phyloP scores from a whole-genome alignment of 2,797 vertebrate species.

The Gorsachius magnificus region DNA sequence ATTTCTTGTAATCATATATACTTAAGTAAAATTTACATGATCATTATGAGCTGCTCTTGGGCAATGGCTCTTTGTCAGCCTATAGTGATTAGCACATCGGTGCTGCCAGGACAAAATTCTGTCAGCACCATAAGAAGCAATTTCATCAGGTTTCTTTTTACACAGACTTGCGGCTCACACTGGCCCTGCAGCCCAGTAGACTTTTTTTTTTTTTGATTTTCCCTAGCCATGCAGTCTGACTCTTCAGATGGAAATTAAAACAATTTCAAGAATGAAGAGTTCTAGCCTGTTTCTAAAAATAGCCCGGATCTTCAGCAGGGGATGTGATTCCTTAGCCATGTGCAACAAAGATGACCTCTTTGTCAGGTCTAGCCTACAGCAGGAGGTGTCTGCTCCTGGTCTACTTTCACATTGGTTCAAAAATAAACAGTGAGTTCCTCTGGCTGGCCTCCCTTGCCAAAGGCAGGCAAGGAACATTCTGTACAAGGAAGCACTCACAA shows the following conservation, averaged over 20 bases:
- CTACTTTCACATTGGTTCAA: slow-evolving; percentile 67
- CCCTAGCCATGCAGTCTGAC: slow-evolving; percentile 43
- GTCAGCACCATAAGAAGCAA: slow-evolving; percentile 62
- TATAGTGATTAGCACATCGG: slow-evolving; percentile 49
- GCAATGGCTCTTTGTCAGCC: slow-evolving; percentile 62
- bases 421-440: slow-evolving; percentile 71
- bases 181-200: background rate
- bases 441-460: slow-evolving; percentile 50
- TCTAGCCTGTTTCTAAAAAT: slow-evolving; percentile 74
- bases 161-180: slow-evolving; percentile 26
- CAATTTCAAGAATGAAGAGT: slow-evolving; percentile 73
- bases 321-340: slow-evolving; percentile 54
- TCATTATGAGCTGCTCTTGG: slow-evolving; percentile 50
- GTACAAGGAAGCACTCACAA: slow-evolving; percentile 56
- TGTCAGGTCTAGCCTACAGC: slow-evolving; percentile 69
- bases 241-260: slow-evolving; percentile 74
- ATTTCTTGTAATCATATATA: slow-evolving; percentile 74
- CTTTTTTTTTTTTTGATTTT: background rate
- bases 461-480: slow-evolving; percentile 66
- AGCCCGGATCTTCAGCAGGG: slow-evolving; percentile 59
- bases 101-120: slow-evolving; percentile 58
- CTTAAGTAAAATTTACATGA: slow-evolving; percentile 74
- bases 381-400: slow-evolving; percentile 63
- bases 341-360: slow-evolving; percentile 76
- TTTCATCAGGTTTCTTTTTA: slow-evolving; percentile 66